Evolutionary conservation across 2,797 vertebrate genomes (phyloP).

Genomic region (Falco cherrug): DNA sequence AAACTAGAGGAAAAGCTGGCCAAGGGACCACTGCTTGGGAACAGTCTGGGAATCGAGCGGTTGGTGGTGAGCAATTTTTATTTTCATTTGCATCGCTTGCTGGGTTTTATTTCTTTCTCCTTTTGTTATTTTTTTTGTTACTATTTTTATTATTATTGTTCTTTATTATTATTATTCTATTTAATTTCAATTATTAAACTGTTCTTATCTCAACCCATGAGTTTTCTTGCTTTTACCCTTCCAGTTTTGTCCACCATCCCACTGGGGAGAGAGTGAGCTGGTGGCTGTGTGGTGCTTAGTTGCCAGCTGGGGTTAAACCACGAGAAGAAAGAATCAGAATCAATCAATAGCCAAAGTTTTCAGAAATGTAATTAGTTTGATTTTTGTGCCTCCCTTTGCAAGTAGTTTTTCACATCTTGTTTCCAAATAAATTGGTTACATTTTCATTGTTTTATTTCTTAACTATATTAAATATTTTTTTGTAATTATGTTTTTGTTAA

Average conservation of each 20-base stretch:
- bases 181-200: background rate
- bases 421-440: background rate
- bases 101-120: background rate
- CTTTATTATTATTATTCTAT: too few species aligned
- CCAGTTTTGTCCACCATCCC: background rate
- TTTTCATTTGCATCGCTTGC: background rate
- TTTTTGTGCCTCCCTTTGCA: background rate
- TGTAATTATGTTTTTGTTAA: background rate
- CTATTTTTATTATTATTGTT: background rate
- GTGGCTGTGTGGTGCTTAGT: background rate
- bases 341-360: background rate
- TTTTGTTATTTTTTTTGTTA: background rate
- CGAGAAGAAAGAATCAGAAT: background rate
- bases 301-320: background rate
- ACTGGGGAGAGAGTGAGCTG: background rate
- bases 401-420: background rate
- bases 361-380: background rate
- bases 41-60: background rate
- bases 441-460: background rate
- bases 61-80: background rate
- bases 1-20: background rate
- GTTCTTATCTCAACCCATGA: background rate
- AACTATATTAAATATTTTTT: background rate
- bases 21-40: background rate
- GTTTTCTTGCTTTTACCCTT: background rate